A percentile compares a stretch with the other conserved stretches of the same genome.
Conservation (phyloP, 2,113 vertebrate genomes). For the Verasper variegatus region DNA sequence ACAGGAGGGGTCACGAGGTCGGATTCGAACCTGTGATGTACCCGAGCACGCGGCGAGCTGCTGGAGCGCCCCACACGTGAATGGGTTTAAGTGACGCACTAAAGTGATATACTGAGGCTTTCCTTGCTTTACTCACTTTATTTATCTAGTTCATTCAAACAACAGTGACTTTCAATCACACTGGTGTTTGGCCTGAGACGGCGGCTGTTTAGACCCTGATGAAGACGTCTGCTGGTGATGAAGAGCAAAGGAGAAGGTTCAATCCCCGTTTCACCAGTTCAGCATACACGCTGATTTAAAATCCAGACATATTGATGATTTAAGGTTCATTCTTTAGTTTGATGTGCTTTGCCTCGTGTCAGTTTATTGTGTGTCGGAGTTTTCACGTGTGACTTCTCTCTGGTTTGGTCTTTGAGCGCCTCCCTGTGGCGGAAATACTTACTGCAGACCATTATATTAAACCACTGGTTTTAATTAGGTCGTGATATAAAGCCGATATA, state of each 20-base stretch:
- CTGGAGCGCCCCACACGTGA: constrained; percentile 24
- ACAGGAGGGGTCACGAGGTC: constrained; percentile 27
- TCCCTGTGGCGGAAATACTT: constrained; percentile 49
- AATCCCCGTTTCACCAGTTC: neutral
- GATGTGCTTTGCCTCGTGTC: constrained; percentile 13
- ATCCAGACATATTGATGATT: constrained; percentile 21
- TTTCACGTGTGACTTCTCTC: neutral
- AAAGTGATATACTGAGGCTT: no score
- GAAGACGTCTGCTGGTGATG: constrained; percentile 47
- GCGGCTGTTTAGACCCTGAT: constrained; percentile 45
- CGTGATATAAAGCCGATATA: neutral
- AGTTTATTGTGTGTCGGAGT: neutral
- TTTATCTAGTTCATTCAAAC: constrained; percentile 51
- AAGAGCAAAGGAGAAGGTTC: constrained; percentile 19
- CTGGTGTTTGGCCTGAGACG: constrained; percentile 16
- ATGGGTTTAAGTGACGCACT: neutral
- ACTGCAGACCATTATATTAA: constrained; percentile 31
- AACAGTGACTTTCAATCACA: constrained; percentile 31
- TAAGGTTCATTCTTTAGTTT: constrained; percentile 11
- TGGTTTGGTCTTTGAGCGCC: constrained; percentile 58
- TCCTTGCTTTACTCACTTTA: neutral
- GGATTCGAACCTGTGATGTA: constrained; percentile 22
- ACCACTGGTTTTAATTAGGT: neutral
- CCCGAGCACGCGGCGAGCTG: neutral
- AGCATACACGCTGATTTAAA: constrained; percentile 23